Evolutionary conservation across 2,113 vertebrate species (phyloP).

Genomic region (Sterrhoptilus dennistouni): DNA sequence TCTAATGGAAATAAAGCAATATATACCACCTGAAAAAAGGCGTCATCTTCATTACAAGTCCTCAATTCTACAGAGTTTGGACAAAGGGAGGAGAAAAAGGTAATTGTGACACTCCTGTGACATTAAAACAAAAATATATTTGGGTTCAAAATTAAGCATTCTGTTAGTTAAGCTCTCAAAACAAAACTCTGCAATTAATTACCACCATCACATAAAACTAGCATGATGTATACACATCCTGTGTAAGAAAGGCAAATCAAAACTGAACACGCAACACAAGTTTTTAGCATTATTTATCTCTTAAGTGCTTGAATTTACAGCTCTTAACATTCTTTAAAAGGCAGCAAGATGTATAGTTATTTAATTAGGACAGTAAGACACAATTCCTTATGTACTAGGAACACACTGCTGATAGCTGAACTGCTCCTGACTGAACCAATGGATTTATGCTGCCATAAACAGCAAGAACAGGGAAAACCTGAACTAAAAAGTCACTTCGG

Average conservation of each 20-base stretch:
- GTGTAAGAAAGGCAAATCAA: conserved; percentile 16
- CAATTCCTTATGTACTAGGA: not conserved
- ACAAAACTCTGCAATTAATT: conserved; percentile 26
- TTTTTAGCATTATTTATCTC: not conserved
- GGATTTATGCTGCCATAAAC: not conserved
- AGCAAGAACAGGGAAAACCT: conserved; percentile 12
- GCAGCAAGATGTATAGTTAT: not conserved
- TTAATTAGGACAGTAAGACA: not conserved
- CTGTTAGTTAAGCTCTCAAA: not conserved
- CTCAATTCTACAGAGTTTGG: not conserved
- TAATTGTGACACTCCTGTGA: not conserved
- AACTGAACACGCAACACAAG: not conserved
- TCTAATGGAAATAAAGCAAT: not conserved
- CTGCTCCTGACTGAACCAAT: not conserved
- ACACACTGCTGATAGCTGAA: not conserved
- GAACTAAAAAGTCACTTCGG: not conserved
- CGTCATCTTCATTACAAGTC: not conserved
- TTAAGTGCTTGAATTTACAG: not conserved
- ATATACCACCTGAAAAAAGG: not conserved
- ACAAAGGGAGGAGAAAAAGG: not conserved
- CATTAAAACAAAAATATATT: not conserved
- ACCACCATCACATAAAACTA: conserved; percentile 1
- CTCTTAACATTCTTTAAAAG: not conserved
- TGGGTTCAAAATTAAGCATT: not conserved
- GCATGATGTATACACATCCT: not conserved